phyloP scores from a whole-genome alignment of 1,140 invertebrate genomes.

The Aethina tumida region DNA sequence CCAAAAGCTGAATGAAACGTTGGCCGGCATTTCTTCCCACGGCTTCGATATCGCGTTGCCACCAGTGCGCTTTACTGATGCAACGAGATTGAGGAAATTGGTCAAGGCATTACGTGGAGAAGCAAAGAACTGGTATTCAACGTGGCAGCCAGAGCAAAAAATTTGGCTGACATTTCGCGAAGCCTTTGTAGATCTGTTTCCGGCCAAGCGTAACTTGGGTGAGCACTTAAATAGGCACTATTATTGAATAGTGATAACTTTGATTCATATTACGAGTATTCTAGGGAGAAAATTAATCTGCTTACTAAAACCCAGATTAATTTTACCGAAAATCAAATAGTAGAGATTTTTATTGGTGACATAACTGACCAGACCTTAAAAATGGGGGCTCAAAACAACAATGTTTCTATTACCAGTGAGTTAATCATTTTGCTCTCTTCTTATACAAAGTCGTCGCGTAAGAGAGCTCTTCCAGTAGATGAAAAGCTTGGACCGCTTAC shows the following conservation, averaged over 20 bases:
- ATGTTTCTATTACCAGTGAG: too few species aligned
- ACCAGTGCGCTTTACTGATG: too few species aligned
- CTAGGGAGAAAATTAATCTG: too few species aligned
- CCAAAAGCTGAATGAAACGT: too few species aligned
- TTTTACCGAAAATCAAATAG: not conserved
- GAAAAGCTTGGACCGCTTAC: too few species aligned
- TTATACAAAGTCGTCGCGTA: too few species aligned
- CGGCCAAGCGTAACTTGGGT: slow-evolving; percentile 1
- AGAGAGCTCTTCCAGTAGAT: too few species aligned
- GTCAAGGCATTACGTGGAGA: slow-evolving; percentile 1
- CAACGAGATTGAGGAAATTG: too few species aligned
- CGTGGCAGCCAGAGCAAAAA: slow-evolving; percentile 2
- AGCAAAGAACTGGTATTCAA: slow-evolving; percentile 3
- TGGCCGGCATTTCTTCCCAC: too few species aligned
- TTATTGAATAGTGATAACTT: slow-evolving; percentile 2
- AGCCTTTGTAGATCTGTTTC: slow-evolving; percentile 3
- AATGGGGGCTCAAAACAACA: slow-evolving; percentile 2
- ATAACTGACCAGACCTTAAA: not conserved
- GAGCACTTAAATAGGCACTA: slow-evolving; percentile 2
- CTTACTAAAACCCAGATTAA: too few species aligned
- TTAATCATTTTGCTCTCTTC: slow-evolving; percentile 5
- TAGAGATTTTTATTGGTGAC: slow-evolving; percentile 3
- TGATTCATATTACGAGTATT: slow-evolving; percentile 1
- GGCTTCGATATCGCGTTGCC: too few species aligned
- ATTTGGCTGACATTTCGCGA: slow-evolving; percentile 2